A percentile compares a stretch with the other conserved stretches of the same genome.
Conservation (phyloP, 2,113 vertebrate genomes). For the Oncorhynchus tshawytscha region DNA sequence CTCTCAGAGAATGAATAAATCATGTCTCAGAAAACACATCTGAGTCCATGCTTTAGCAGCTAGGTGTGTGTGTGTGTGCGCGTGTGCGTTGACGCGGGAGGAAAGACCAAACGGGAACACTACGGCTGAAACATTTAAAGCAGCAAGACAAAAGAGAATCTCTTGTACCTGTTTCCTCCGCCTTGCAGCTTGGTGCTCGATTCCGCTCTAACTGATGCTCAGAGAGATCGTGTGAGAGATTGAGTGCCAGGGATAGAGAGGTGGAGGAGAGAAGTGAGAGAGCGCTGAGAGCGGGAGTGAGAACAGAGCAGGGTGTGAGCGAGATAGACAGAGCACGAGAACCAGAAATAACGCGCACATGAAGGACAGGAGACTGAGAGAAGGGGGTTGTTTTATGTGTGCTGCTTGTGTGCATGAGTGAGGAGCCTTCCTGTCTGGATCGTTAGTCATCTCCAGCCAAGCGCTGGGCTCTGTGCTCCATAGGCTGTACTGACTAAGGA, state of each 20-base stretch:
- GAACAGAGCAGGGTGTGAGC: constrained; percentile 46
- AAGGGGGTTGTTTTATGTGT: constrained; percentile 40
- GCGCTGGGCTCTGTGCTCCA: constrained; percentile 13
- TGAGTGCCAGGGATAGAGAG: constrained; percentile 49
- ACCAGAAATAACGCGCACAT: constrained; percentile 33
- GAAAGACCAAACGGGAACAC: constrained; percentile 38
- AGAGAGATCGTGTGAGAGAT: constrained; percentile 51
- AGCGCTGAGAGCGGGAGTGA: constrained; percentile 42
- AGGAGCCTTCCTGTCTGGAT: constrained; percentile 46
- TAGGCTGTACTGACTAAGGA: constrained; percentile 5
- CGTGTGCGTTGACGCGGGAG: constrained; percentile 38
- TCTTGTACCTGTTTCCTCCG: constrained; percentile 36
- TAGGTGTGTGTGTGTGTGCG: constrained; percentile 58
- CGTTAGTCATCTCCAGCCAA: constrained; percentile 41
- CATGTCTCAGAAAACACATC: not conserved
- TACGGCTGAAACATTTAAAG: constrained; percentile 55
- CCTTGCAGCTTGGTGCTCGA: constrained; percentile 37
- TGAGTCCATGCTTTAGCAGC: not conserved
- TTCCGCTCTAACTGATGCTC: constrained; percentile 48
- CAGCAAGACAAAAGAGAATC: constrained; percentile 50
- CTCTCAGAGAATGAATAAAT: no score
- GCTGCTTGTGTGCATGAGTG: constrained; percentile 44
- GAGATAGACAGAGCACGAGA: constrained; percentile 40
- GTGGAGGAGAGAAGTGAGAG: constrained; percentile 11
- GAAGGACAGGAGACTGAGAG: constrained; percentile 7